A percentile compares a stretch with the other conserved stretches of the same genome.
These are phyloP conservation scores for fruit fly (Drosophila melanogaster) DNA, from an alignment of 1,140 invertebrate genomes.

Conservation along the genomic window DNA sequence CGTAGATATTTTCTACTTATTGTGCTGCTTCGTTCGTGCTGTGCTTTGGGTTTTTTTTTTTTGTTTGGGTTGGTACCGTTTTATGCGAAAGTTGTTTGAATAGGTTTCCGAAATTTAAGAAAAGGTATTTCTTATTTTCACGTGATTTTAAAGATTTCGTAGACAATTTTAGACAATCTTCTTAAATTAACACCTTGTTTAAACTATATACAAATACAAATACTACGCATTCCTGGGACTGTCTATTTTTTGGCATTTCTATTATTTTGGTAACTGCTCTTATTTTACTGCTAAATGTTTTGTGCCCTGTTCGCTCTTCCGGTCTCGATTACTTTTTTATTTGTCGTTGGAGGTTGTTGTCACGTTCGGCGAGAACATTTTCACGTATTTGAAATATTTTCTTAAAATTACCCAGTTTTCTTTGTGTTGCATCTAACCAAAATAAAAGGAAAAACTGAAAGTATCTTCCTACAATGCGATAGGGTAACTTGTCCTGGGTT, in stretches of 20 bases:
- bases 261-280: slow-evolving; percentile 26
- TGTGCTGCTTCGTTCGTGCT: slow-evolving; percentile 21
- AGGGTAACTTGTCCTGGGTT: slow-evolving; percentile 23
- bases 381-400: slow-evolving; percentile 82
- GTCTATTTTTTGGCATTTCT: slow-evolving; percentile 4
- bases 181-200: slow-evolving; percentile 11
- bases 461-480: slow-evolving; percentile 18
- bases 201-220: slow-evolving; percentile 2
- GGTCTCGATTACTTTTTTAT: slow-evolving; percentile 46
- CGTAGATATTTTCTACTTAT: slow-evolving; percentile 29
- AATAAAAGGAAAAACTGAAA: slow-evolving; percentile 29
- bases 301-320: slow-evolving; percentile 7
- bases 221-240: slow-evolving; percentile 1
- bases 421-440: slow-evolving; percentile 41
- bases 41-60: not conserved
- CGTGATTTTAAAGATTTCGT: too few relatives aligned
- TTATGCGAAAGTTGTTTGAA: not conserved
- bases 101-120: too few relatives aligned
- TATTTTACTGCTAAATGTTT: slow-evolving; percentile 75
- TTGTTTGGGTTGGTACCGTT: not conserved
- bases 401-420: slow-evolving; percentile 81
- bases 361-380: slow-evolving; percentile 70
- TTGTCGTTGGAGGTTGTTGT: slow-evolving; percentile 52
- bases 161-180: too few relatives aligned
- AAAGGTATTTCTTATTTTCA: too few relatives aligned